Evolutionary conservation across 2,113 vertebrate genomes (phyloP).

Genomic region (Sinocyclocheilus grahami): DNA sequence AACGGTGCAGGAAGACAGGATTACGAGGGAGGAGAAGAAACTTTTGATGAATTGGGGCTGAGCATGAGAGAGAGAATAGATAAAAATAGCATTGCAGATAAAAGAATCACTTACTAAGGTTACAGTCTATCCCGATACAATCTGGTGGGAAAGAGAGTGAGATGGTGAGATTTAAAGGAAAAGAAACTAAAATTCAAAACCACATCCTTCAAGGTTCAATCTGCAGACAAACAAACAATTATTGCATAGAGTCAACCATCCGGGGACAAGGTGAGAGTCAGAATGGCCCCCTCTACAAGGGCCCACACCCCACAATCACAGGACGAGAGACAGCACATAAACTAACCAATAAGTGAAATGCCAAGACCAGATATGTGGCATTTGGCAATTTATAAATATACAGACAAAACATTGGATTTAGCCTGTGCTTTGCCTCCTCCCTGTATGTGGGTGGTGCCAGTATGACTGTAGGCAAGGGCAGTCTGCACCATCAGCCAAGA

Average conservation of each 20-base stretch:
- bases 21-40: slow-evolving; percentile 25
- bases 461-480: slow-evolving; percentile 67
- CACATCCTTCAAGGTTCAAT: slow-evolving; percentile 95
- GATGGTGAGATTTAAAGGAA: slow-evolving; percentile 83
- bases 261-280: slow-evolving; percentile 87
- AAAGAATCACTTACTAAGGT: slow-evolving; percentile 91
- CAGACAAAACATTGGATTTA: neutral
- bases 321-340: slow-evolving; percentile 25
- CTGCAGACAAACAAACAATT: slow-evolving; percentile 82
- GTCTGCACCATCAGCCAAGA: slow-evolving; percentile 77
- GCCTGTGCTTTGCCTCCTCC: slow-evolving; percentile 44
- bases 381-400: neutral
- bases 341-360: neutral
- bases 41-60: slow-evolving; percentile 10
- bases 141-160: slow-evolving; percentile 89
- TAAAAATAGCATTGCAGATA: slow-evolving; percentile 56
- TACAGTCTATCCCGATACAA: slow-evolving; percentile 98
- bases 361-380: neutral
- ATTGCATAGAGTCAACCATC: slow-evolving; percentile 84
- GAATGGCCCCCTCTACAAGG: slow-evolving; percentile 75
- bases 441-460: slow-evolving; percentile 43
- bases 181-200: slow-evolving; percentile 73
- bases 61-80: slow-evolving; percentile 15
- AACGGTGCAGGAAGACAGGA: slow-evolving; percentile 42
- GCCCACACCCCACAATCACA: slow-evolving; percentile 42